phyloP scores from a whole-genome alignment of 2,797 vertebrate species.

The Graptemys geographica region DNA sequence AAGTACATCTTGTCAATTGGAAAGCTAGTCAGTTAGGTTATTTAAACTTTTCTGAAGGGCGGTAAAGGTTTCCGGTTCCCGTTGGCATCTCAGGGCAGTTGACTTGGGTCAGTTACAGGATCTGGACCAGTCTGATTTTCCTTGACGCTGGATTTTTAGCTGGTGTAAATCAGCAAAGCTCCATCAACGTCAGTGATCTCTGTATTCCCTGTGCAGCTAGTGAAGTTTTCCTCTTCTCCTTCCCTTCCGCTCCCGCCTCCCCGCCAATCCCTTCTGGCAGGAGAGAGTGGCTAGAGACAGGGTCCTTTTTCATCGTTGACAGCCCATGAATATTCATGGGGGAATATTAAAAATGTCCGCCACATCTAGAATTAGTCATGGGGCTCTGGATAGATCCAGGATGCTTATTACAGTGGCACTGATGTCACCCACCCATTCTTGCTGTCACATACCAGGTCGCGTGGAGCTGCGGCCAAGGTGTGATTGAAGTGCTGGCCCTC shows the following conservation, averaged over 20 bases:
- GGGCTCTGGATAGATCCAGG: constrained; percentile 11
- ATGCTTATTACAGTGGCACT: background rate
- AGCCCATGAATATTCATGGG: constrained; percentile 72
- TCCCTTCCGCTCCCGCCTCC: background rate
- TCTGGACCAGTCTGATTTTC: background rate
- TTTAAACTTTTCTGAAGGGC: background rate
- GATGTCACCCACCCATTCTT: fast-evolving
- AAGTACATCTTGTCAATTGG: background rate
- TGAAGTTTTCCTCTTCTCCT: background rate
- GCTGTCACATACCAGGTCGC: fast-evolving
- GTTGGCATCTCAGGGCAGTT: background rate
- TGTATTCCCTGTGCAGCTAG: background rate
- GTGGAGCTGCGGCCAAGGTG: fast-evolving
- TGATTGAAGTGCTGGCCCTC: background rate
- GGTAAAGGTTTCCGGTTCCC: background rate
- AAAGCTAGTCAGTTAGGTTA: background rate
- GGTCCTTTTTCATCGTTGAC: constrained; percentile 65
- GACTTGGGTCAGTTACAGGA: background rate
- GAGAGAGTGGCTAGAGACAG: background rate
- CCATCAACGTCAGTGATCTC: background rate
- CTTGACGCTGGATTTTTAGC: background rate
- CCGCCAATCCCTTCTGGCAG: background rate
- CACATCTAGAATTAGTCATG: constrained; percentile 56
- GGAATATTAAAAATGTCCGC: constrained; percentile 62
- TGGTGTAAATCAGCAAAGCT: background rate